A percentile compares a stretch with the other conserved stretches of the same genome.
Conservation (phyloP, 1,140 invertebrate species). For the Heliothis virescens region DNA sequence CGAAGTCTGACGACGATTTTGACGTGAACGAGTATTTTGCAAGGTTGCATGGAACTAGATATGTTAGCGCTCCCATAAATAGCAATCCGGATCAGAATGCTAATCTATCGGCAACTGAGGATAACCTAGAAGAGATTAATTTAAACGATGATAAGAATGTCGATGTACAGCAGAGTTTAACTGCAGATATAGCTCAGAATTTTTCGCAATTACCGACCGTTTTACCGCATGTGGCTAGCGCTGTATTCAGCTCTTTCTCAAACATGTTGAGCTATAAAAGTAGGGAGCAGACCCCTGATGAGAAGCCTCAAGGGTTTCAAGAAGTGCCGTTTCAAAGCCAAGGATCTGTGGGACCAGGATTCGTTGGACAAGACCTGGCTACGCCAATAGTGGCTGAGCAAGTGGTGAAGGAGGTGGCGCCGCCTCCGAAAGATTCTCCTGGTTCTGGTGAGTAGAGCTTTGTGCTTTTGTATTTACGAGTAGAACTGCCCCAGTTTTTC, state of each 20-base stretch:
- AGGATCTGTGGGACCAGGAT: neutral
- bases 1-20: slow-evolving; percentile 79
- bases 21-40: slow-evolving; percentile 84
- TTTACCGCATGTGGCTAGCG: slow-evolving; percentile 86
- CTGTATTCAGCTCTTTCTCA: slow-evolving; percentile 87
- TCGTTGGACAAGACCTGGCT: neutral
- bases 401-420: slow-evolving; percentile 62
- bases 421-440: slow-evolving; percentile 70
- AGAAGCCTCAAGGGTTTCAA: slow-evolving; percentile 12
- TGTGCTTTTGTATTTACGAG: slow-evolving; percentile 15
- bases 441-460: slow-evolving; percentile 66
- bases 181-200: slow-evolving; percentile 86
- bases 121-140: slow-evolving; percentile 81
- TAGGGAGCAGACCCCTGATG: slow-evolving; percentile 72
- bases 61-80: slow-evolving; percentile 76
- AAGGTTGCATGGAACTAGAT: slow-evolving; percentile 79
- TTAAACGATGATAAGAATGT: slow-evolving; percentile 74
- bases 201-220: slow-evolving; percentile 86
- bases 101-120: slow-evolving; percentile 67
- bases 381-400: slow-evolving; percentile 57
- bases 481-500: too few relatives aligned
- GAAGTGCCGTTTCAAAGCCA: slow-evolving; percentile 4
- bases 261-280: slow-evolving; percentile 82
- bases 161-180: slow-evolving; percentile 81
- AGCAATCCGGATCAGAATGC: slow-evolving; percentile 65